phyloP scores from a whole-genome alignment of 2,888 invertebrate species.

The Panorpa germanica region DNA sequence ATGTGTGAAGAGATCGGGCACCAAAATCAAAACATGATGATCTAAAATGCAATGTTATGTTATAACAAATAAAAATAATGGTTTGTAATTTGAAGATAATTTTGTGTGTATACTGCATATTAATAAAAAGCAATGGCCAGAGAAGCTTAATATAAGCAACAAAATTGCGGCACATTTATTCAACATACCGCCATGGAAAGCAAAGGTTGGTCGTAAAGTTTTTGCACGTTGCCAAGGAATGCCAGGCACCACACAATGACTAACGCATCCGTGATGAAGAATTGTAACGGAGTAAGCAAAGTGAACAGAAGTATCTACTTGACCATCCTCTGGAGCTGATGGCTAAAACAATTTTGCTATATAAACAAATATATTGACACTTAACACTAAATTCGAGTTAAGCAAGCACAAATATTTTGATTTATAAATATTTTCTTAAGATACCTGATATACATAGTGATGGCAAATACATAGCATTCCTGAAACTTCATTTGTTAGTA shows the following conservation, averaged over 20 bases:
- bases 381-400: no score
- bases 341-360: no score
- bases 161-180: neutral
- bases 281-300: conserved; percentile 73
- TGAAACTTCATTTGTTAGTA: conserved; percentile 46
- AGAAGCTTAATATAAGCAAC: no score
- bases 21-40: conserved; percentile 63
- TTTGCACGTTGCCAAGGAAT: conserved; percentile 64
- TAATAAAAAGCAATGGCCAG: no score
- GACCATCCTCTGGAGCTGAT: no score
- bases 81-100: no score
- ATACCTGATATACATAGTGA: conserved; percentile 64
- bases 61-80: neutral
- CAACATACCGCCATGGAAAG: conserved; percentile 34
- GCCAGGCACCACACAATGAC: conserved; percentile 65
- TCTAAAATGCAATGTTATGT: conserved; percentile 27
- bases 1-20: conserved; percentile 71
- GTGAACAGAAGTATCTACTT: no score
- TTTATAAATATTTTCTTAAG: conserved; percentile 19
- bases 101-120: no score
- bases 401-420: conserved; percentile 6
- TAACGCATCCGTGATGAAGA: conserved; percentile 65
- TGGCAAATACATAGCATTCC: conserved; percentile 65
- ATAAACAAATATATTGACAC: no score
- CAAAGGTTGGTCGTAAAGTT: conserved; percentile 56